Evolutionary conservation across 2,797 vertebrate species (phyloP), one percentile per base, ranked within the genome.

Genomic region (Etheostoma nigrum): DNA sequence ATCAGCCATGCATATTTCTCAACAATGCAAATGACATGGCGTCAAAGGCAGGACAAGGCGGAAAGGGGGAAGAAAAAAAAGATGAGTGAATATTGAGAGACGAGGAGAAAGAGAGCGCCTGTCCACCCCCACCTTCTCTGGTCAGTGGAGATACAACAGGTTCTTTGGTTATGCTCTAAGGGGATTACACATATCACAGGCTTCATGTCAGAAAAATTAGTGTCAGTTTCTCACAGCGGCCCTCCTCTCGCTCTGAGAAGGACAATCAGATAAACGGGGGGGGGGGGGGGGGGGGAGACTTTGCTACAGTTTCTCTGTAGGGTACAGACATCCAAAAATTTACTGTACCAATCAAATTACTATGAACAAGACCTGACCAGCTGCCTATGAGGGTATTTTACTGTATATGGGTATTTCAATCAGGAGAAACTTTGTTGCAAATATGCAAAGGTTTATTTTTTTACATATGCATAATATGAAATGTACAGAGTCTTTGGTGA

Each of bases 161-260:
- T 83, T 88, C 66, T 78, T 79, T 18, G n/a, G 87, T 71, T 78
- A 74, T 71, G 83, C 86, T 91, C 74, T 89, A 88, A 91, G 67
- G 80, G 87, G 89, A 93, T 92, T 91, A 93, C 88, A 91, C 83
- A 90, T 88, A 88, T 92, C 88, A 66, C 89, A 86, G 84, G 82
- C 89, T 88, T 90, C 82, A 67, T 85, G 91, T 91, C 89, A 88
- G 81, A 78, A 70, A 83, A 86, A 91, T 92, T 89, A 85, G 91
- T 74, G 85, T 89, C 85, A 74, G 78, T 81, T 86, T 78, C 85
- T 85, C 85, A 57, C 58, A 44, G 80, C 62, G 42, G 76, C 21
- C 74, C 61, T 87, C 68, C 81, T 87, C 79, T 70, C 25, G 30
- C 15, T 18, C 74, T 64, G 58, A 71, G 75, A 62, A 84, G 87